Percentiles rank a stretch among this genome's conserved stretches.
phyloP scores from a whole-genome alignment of 2,888 invertebrate genomes.

The Drosophila neotestacea region DNA sequence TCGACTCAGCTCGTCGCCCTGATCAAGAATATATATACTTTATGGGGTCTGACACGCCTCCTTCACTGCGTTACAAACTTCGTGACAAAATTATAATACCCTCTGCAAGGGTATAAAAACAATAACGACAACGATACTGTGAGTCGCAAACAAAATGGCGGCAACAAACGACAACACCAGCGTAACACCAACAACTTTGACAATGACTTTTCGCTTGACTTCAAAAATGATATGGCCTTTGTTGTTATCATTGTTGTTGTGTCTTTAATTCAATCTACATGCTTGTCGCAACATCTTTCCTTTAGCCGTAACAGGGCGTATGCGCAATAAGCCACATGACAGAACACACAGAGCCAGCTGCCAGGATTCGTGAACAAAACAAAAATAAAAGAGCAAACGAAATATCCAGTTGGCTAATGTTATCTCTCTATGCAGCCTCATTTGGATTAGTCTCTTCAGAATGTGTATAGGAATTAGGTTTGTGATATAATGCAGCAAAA shows the following conservation, averaged over 20 bases:
- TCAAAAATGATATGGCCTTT: conserved; percentile 58
- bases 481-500: conserved; percentile 69
- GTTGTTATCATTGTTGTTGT: conserved; percentile 44
- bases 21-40: no score
- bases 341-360: conserved; percentile 33
- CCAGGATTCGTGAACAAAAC: conserved; percentile 22
- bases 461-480: conserved; percentile 66
- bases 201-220: conserved; percentile 76
- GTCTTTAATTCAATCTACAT: conserved; percentile 72
- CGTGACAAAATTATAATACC: no score
- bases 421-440: conserved; percentile 52
- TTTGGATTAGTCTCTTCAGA: conserved; percentile 60
- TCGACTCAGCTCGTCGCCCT: no score
- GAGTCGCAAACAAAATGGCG: conserved; percentile 67
- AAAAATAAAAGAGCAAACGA: conserved; percentile 1
- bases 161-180: conserved; percentile 16
- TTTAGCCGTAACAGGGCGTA: conserved; percentile 54
- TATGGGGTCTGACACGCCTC: no score
- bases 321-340: conserved; percentile 65
- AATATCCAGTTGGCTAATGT: conserved; percentile 48
- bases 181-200: conserved; percentile 58
- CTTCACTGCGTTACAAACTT: no score
- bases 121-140: conserved; percentile 32
- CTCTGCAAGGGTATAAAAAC: no score
- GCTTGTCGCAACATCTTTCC: conserved; percentile 54